Conservation (phyloP, 2,113 vertebrate species). For the Tachysurus fulvidraco region DNA sequence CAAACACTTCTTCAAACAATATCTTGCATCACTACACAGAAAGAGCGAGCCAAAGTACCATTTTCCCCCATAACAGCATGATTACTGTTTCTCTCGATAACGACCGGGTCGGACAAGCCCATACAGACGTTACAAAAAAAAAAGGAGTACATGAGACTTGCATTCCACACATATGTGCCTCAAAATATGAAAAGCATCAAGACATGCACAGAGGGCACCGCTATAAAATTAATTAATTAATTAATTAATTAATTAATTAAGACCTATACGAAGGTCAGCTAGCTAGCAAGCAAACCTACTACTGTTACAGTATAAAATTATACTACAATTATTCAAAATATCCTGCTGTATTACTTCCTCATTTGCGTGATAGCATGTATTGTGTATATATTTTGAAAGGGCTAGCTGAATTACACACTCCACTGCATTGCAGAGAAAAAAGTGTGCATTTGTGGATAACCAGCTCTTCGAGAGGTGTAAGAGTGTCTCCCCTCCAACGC, state of each 20-base stretch:
- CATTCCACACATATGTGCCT: slow-evolving; percentile 27
- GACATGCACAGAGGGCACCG: neutral
- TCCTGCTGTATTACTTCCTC: too few relatives aligned
- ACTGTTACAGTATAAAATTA: neutral
- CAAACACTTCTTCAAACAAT: neutral
- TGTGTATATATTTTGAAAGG: neutral
- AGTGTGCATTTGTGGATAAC: neutral
- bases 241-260: too few relatives aligned
- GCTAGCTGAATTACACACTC: neutral
- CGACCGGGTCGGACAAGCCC: neutral
- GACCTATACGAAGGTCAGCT: neutral
- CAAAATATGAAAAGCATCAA: slow-evolving; percentile 7
- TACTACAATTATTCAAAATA: too few relatives aligned
- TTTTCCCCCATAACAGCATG: neutral
- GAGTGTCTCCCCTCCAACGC: neutral
- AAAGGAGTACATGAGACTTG: neutral
- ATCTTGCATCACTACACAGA: slow-evolving; percentile 21
- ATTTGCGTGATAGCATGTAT: neutral
- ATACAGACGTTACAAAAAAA: neutral
- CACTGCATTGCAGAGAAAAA: neutral
- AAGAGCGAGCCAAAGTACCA: neutral
- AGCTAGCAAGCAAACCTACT: neutral
- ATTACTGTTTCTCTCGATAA: slow-evolving; percentile 25
- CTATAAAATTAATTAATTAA: too few relatives aligned
- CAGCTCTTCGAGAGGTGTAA: neutral